These are phyloP conservation scores for Drosophila infuscata DNA, from an alignment of 2,888 invertebrate species.

Conservation along the genomic window DNA sequence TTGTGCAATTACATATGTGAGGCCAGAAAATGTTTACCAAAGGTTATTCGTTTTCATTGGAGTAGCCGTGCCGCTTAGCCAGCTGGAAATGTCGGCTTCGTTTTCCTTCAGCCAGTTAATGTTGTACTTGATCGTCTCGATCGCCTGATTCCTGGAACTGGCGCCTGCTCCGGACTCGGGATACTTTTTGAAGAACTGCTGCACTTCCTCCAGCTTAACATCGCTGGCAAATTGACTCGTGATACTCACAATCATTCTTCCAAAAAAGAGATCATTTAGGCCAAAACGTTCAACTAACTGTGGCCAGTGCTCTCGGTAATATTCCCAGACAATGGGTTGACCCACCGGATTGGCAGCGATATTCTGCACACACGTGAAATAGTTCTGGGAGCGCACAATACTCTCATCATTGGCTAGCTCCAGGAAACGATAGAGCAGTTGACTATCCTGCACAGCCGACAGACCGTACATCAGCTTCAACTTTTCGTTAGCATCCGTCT, in stretches of 20 bases:
- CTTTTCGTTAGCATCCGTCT: slow-evolving; percentile 92
- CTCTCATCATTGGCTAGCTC: slow-evolving; percentile 89
- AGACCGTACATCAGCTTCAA: slow-evolving; percentile 90
- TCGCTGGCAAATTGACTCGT: slow-evolving; percentile 89
- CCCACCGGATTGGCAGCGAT: slow-evolving; percentile 91
- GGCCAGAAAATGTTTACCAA: no score
- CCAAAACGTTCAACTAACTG: slow-evolving; percentile 90
- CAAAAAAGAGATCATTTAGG: slow-evolving; percentile 92
- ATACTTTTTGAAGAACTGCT: slow-evolving; percentile 90
- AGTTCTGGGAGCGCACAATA: slow-evolving; percentile 93
- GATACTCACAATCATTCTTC: slow-evolving; percentile 89
- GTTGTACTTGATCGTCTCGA: slow-evolving; percentile 91
- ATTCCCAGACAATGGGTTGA: slow-evolving; percentile 91
- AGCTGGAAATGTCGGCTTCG: slow-evolving; percentile 86
- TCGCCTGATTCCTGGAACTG: slow-evolving; percentile 88
- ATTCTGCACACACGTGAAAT: slow-evolving; percentile 88
- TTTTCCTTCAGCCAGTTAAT: slow-evolving; percentile 91
- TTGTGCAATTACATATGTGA: no score
- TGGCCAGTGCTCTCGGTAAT: slow-evolving; percentile 91
- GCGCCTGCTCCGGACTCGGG: slow-evolving; percentile 95
- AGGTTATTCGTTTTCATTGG: slow-evolving; percentile 41
- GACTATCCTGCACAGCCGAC: slow-evolving; percentile 88
- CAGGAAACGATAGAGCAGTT: slow-evolving; percentile 89
- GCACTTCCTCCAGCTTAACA: slow-evolving; percentile 90
- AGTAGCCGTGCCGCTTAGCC: slow-evolving; percentile 85